These are phyloP conservation scores for Podilymbus podiceps DNA, from an alignment of 2,113 vertebrate genomes.

Conservation along the genomic window DNA sequence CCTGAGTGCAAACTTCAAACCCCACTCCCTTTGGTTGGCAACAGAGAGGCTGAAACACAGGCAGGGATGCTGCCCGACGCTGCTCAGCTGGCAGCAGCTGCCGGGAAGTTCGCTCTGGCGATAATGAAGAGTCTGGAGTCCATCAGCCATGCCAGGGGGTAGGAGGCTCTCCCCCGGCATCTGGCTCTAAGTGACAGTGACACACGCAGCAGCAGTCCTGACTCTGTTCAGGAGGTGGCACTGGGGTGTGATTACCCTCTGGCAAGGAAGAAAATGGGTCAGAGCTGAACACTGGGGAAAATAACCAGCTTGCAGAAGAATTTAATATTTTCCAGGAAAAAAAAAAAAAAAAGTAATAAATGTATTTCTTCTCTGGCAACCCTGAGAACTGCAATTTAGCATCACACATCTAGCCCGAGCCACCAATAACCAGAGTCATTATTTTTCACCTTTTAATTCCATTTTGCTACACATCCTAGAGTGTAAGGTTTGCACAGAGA, in stretches of 20 bases:
- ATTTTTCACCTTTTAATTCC: slow-evolving; percentile 27
- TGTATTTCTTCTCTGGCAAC: slow-evolving; percentile 13
- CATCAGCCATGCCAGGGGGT: neutral
- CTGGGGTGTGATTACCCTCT: slow-evolving; percentile 32
- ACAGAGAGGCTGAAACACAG: neutral
- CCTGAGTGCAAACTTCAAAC: neutral
- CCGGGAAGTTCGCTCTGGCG: rapidly evolving
- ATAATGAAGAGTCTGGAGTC: slow-evolving; percentile 1
- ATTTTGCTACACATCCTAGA: neutral
- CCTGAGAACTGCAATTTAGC: neutral
- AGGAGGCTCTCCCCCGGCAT: neutral
- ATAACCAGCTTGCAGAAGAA: slow-evolving; percentile 21
- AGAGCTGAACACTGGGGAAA: slow-evolving; percentile 15
- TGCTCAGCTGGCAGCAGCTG: neutral
- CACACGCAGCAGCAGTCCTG: slow-evolving; percentile 1
- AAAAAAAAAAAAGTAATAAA: neutral
- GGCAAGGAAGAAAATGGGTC: slow-evolving; percentile 56
- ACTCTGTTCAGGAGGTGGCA: slow-evolving; percentile 23
- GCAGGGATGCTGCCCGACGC: neutral
- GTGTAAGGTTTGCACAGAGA: neutral
- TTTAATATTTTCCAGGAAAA: neutral
- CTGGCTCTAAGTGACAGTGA: slow-evolving; percentile 23
- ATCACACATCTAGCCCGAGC: neutral
- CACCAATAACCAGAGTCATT: neutral
- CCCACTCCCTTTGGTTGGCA: neutral